Percentiles rank a stretch among this genome's conserved stretches.
Conservation (phyloP, 2,888 invertebrate species). For the Drosophila kuntzei region DNA sequence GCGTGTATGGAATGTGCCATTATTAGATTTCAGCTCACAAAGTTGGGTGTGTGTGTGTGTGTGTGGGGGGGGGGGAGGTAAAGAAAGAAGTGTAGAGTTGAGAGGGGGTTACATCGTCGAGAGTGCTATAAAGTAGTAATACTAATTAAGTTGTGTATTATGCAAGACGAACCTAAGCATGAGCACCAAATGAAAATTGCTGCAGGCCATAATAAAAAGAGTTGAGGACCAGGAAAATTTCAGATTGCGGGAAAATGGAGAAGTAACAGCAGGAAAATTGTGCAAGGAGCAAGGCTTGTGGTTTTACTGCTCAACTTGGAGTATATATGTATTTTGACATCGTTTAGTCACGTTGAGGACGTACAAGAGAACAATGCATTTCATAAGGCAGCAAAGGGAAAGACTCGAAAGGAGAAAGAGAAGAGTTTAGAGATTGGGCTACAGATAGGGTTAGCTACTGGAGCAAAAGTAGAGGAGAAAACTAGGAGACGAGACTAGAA, state of each 20-base stretch:
- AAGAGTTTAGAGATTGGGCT: not conserved
- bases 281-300: conserved; percentile 17
- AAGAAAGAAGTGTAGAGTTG: not conserved
- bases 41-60: conserved; percentile 4
- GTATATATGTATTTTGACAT: conserved; percentile 71
- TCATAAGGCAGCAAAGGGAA: conserved; percentile 24
- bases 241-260: not conserved
- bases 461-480: not conserved
- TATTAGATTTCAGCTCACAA: conserved; percentile 68
- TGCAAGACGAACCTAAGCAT: conserved; percentile 43
- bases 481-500: conserved; percentile 1
- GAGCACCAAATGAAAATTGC: conserved; percentile 20
- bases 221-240: not conserved
- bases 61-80: not conserved
- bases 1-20: conserved; percentile 77
- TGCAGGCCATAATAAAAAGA: conserved; percentile 30
- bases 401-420: conserved; percentile 3
- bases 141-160: conserved; percentile 80
- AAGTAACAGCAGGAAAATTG: not conserved
- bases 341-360: conserved; percentile 58
- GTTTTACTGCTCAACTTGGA: conserved; percentile 47
- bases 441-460: not conserved
- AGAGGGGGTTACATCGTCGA: conserved; percentile 27
- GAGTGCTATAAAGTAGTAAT: conserved; percentile 80
- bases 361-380: conserved; percentile 43